These are phyloP conservation scores for Limnephilus auricula DNA, from an alignment of 2,888 invertebrate genomes.

Conservation along the genomic window DNA sequence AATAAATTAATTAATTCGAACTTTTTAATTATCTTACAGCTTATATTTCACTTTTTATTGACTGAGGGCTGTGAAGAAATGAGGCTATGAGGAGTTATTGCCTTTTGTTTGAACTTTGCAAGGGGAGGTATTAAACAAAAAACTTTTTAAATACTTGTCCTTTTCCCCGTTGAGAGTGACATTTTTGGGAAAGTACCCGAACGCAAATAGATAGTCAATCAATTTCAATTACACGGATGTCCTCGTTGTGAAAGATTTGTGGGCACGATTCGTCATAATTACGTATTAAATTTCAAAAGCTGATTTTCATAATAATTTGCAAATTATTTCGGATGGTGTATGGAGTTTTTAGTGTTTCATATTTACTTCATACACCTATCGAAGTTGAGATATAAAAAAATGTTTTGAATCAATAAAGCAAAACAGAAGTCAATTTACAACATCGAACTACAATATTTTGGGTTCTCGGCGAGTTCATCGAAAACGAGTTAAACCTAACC, in stretches of 20 bases:
- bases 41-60: slow-evolving; percentile 2
- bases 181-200: neutral
- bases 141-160: neutral
- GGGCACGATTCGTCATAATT: neutral
- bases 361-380: neutral
- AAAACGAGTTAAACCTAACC: no score
- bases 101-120: neutral
- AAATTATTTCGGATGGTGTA: neutral
- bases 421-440: neutral
- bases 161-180: neutral
- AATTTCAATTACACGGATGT: neutral
- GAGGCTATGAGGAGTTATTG: neutral
- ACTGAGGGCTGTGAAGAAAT: neutral
- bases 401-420: neutral
- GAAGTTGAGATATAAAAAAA: neutral
- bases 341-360: neutral
- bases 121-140: neutral
- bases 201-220: neutral
- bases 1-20: neutral
- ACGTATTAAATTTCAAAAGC: neutral
- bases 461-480: no score
- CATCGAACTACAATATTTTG: neutral
- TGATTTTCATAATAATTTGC: neutral
- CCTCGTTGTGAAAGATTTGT: neutral
- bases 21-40: neutral